Conservation (phyloP, 2,797 vertebrate species). For the Choloepus didactylus region DNA sequence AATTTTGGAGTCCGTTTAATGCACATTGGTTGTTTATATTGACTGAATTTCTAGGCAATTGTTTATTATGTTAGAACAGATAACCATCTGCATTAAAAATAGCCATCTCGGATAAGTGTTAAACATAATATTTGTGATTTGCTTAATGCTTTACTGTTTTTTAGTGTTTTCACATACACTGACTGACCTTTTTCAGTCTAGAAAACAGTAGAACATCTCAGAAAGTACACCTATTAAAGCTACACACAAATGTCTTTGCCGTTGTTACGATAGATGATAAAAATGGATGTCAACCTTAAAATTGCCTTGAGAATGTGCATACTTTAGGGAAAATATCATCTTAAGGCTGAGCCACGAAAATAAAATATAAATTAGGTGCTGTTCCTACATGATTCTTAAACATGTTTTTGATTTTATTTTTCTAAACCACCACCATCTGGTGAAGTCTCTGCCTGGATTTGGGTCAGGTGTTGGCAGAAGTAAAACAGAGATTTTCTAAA, state of each 20-base stretch:
- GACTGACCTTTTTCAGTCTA: no score
- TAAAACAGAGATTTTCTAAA: not conserved
- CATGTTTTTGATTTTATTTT: no score
- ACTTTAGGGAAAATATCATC: no score
- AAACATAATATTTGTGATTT: accelerated
- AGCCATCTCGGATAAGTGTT: not conserved
- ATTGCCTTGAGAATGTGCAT: accelerated
- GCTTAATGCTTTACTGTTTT: no score
- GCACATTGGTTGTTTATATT: accelerated
- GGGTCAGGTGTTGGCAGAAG: not conserved
- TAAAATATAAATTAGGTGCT: not conserved
- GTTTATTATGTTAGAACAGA: accelerated
- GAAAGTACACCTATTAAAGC: not conserved
- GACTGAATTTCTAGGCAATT: not conserved
- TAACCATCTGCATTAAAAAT: accelerated
- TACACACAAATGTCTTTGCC: accelerated
- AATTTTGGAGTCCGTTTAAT: accelerated
- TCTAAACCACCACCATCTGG: no score
- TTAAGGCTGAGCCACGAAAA: not conserved
- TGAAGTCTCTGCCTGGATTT: not conserved
- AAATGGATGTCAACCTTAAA: not conserved
- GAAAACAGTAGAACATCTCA: accelerated
- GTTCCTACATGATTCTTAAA: not conserved
- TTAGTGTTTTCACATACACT: not conserved
- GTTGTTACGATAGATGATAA: not conserved